phyloP scores from a whole-genome alignment of 2,113 vertebrate genomes.

The Electrona antarctica region DNA sequence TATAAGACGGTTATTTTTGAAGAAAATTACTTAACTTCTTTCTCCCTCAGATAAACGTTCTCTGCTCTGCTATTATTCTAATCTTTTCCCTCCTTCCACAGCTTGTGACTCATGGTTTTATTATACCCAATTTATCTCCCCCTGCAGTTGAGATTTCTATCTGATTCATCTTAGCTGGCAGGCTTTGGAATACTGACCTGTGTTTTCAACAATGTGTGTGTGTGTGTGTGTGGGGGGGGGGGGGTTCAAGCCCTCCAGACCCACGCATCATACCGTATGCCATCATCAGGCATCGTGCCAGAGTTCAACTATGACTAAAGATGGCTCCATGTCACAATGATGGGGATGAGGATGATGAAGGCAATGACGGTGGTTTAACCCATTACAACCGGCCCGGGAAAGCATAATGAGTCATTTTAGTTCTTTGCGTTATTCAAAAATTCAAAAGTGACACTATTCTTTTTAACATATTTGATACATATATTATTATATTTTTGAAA shows the following conservation, averaged over 20 bases:
- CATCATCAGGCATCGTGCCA: slow-evolving; percentile 57
- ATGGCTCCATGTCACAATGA: slow-evolving; percentile 3
- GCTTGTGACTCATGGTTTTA: slow-evolving; percentile 39
- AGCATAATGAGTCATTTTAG: no score
- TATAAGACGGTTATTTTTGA: slow-evolving; percentile 24
- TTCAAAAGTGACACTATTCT: no score
- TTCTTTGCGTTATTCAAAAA: no score
- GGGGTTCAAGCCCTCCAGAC: neutral
- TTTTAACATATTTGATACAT: no score
- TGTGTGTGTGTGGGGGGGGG: neutral
- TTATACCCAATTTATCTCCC: slow-evolving; percentile 18
- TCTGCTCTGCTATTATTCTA: slow-evolving; percentile 26
- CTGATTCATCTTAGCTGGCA: slow-evolving; percentile 31
- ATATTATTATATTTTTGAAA: no score
- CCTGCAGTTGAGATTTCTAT: slow-evolving; percentile 37
- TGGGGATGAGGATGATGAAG: slow-evolving; percentile 22
- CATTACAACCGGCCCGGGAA: no score
- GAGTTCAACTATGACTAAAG: slow-evolving; percentile 70
- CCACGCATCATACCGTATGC: slow-evolving; percentile 38
- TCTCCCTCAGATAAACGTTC: slow-evolving; percentile 31
- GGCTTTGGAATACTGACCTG: slow-evolving; percentile 32
- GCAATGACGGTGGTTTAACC: no score
- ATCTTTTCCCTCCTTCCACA: slow-evolving; percentile 37
- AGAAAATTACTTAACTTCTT: slow-evolving; percentile 30
- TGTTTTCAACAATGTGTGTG: slow-evolving; percentile 2